Conservation (phyloP, 1,140 invertebrate species). For the Holotrichia oblita region DNA sequence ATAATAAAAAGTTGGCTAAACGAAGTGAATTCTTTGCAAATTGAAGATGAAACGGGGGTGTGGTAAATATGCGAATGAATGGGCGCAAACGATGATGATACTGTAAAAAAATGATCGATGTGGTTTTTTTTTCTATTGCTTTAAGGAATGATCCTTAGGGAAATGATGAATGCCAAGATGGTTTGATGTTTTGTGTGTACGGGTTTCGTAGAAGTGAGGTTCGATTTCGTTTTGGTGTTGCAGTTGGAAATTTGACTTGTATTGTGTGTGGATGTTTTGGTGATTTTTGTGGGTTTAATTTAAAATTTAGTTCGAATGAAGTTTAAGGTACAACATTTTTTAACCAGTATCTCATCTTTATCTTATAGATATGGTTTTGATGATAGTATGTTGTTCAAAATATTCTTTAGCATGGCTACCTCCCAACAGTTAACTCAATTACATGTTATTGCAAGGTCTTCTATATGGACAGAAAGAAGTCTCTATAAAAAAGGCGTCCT, state of each 20-base stretch:
- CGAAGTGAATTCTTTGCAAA: slow-evolving; percentile 24
- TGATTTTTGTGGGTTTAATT: not conserved
- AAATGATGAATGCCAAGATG: not conserved
- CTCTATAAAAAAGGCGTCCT: too few relatives aligned
- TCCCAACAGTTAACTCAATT: too few relatives aligned
- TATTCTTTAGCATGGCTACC: too few relatives aligned
- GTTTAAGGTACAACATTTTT: too few relatives aligned
- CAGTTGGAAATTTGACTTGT: not conserved
- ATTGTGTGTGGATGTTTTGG: not conserved
- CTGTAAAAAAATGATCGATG: slow-evolving; percentile 34
- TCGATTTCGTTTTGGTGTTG: not conserved
- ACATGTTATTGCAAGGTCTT: too few relatives aligned
- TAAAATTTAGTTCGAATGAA: too few relatives aligned
- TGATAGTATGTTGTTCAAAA: too few relatives aligned
- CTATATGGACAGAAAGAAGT: too few relatives aligned
- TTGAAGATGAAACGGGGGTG: slow-evolving; percentile 21
- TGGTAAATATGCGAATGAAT: not conserved
- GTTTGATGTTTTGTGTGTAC: not conserved
- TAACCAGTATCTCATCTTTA: too few relatives aligned
- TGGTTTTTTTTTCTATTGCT: slow-evolving; percentile 10
- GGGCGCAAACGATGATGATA: slow-evolving; percentile 9
- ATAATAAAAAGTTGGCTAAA: slow-evolving; percentile 11
- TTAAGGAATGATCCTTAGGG: not conserved
- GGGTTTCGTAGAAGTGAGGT: not conserved
- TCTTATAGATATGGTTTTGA: too few relatives aligned